Conservation (phyloP, 2,113 vertebrate species). For the Antechinus stuartii region DNA sequence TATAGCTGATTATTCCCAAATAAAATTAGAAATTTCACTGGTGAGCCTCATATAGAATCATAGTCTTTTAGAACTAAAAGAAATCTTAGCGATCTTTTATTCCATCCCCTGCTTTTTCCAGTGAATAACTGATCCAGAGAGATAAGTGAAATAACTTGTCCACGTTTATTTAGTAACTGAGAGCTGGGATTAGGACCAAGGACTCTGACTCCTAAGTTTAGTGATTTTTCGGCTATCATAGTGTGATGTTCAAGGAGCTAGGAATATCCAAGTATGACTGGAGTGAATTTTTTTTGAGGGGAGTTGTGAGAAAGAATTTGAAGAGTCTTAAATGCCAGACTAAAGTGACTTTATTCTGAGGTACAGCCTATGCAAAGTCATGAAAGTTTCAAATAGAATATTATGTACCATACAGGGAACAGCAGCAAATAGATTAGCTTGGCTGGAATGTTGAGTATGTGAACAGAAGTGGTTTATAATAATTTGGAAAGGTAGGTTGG, state of each 20-base stretch:
- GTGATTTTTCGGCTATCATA: not conserved
- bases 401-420: not conserved
- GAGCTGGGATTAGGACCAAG: not conserved
- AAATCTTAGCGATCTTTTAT: not conserved
- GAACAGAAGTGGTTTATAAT: not conserved
- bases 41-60: not conserved
- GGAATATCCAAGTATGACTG: not conserved
- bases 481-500: not conserved
- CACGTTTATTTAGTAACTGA: not conserved
- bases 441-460: not conserved
- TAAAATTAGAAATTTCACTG: not conserved
- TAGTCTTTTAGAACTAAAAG: not conserved
- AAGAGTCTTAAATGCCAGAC: not conserved
- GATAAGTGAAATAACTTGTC: not conserved
- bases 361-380: not conserved
- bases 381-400: not conserved
- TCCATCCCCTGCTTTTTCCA: not conserved
- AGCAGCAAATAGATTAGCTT: not conserved
- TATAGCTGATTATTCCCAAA: not conserved
- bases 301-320: not conserved
- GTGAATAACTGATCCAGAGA: not conserved
- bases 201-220: not conserved
- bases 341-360: not conserved
- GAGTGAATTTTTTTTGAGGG: not conserved
- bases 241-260: not conserved